These are phyloP conservation scores for Erethizon dorsatum DNA, from an alignment of 2,797 vertebrate species.

Conservation along the genomic window DNA sequence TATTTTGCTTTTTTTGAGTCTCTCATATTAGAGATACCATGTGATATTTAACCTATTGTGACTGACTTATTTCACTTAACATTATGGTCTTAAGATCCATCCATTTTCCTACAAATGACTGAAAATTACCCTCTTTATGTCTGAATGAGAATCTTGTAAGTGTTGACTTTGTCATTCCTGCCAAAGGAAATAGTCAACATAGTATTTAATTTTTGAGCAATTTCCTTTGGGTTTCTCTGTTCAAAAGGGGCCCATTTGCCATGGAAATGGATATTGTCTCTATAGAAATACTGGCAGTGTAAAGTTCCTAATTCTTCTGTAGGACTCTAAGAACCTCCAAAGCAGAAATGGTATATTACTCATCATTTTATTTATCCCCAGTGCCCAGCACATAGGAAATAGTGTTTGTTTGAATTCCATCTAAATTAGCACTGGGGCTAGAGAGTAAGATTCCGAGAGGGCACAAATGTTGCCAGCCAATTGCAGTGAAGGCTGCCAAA, in stretches of 20 bases:
- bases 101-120: not conserved
- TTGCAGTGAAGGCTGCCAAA: slow-evolving; percentile 75
- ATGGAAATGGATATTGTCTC: not conserved
- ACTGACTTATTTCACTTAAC: not conserved
- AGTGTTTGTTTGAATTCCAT: slow-evolving; percentile 69
- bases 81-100: not conserved
- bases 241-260: slow-evolving; percentile 56
- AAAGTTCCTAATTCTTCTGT: slow-evolving; percentile 25
- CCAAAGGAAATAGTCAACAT: slow-evolving; percentile 49
- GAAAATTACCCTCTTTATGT: not conserved
- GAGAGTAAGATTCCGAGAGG: slow-evolving; percentile 56
- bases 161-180: slow-evolving; percentile 59
- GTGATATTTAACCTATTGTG: not conserved
- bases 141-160: slow-evolving; percentile 41
- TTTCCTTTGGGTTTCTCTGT: slow-evolving; percentile 46
- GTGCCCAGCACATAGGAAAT: slow-evolving; percentile 58
- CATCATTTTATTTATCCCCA: slow-evolving; percentile 72
- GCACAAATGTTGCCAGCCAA: slow-evolving; percentile 68
- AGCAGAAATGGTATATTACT: slow-evolving; percentile 47
- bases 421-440: slow-evolving; percentile 73
- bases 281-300: slow-evolving; percentile 42
- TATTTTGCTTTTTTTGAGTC: not conserved
- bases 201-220: slow-evolving; percentile 54
- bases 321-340: slow-evolving; percentile 37
- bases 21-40: not conserved